These are phyloP conservation scores for Andrena flavipes DNA, from an alignment of 2,888 invertebrate species.

Conservation along the genomic window DNA sequence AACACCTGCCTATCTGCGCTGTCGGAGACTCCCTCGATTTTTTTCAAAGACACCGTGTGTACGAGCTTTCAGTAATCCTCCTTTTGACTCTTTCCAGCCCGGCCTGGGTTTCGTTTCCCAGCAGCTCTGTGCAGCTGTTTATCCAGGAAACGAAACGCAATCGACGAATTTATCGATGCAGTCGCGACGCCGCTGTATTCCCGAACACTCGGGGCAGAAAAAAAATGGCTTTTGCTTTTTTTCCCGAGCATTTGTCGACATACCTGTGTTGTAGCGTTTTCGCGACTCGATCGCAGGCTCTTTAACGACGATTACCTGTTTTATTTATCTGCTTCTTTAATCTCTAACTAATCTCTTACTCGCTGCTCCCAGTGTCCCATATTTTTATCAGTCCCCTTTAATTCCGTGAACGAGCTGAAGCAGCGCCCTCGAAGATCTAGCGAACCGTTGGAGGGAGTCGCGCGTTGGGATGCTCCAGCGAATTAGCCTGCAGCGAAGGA, in stretches of 20 bases:
- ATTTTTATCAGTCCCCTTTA: background rate
- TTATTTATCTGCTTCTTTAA: background rate
- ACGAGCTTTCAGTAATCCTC: conserved; percentile 52
- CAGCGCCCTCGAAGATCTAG: background rate
- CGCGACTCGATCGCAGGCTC: background rate
- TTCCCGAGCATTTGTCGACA: background rate
- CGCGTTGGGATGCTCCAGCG: background rate
- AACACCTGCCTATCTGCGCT: conserved; percentile 41
- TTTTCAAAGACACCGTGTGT: conserved; percentile 46
- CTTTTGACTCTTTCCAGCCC: conserved; percentile 40
- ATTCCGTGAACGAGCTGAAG: background rate
- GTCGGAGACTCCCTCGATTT: conserved; percentile 47
- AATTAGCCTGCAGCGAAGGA: background rate
- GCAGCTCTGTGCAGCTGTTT: background rate
- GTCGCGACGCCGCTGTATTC: background rate
- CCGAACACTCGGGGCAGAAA: background rate
- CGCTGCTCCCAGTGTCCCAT: background rate
- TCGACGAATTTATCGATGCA: conserved; percentile 1
- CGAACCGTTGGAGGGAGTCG: background rate
- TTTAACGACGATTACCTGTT: background rate
- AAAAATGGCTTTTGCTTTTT: background rate
- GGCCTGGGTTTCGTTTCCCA: conserved; percentile 4
- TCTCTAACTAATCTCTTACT: background rate
- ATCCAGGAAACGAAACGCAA: conserved; percentile 21
- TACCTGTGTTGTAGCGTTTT: too few relatives aligned